Percentiles rank a stretch among this genome's conserved stretches.
These are phyloP conservation scores for Pseudachorutes palmiensis DNA, from an alignment of 1,140 invertebrate species.

Conservation along the genomic window DNA sequence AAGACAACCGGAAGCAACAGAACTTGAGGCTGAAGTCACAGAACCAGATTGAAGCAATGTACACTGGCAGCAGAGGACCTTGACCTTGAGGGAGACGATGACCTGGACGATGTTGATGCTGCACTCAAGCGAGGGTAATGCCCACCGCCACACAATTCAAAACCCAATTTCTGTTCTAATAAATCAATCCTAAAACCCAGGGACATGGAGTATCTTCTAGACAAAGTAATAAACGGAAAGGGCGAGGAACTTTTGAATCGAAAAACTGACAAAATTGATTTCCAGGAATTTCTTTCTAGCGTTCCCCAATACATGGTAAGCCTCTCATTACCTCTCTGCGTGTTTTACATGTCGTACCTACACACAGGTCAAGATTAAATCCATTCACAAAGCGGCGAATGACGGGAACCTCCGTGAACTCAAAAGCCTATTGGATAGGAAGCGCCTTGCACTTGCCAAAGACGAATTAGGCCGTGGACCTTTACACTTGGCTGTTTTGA, in stretches of 20 bases:
- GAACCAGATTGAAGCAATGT: no score
- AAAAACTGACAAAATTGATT: conserved; percentile 64
- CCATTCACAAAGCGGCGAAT: conserved; percentile 76
- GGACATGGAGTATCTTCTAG: conserved; percentile 81
- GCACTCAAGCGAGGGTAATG: conserved; percentile 11
- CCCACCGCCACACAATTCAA: not conserved
- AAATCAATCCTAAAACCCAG: conserved; percentile 42
- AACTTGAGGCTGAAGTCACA: not conserved
- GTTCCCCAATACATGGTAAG: conserved; percentile 81
- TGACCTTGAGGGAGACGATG: not conserved
- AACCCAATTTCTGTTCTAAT: not conserved
- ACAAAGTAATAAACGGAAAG: conserved; percentile 74
- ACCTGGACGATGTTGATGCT: not conserved
- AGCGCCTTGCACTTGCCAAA: conserved; percentile 79
- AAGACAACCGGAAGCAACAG: not conserved
- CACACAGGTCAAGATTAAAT: conserved; percentile 81
- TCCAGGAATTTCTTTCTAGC: conserved; percentile 81
- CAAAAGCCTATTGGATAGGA: conserved; percentile 74
- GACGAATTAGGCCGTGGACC: conserved; percentile 61
- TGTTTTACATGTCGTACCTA: conserved; percentile 41
- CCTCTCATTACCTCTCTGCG: not conserved
- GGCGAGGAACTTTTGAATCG: conserved; percentile 66
- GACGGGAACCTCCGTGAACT: conserved; percentile 69
- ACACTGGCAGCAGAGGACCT: not conserved
- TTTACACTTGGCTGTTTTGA: conserved; percentile 26